Percentiles rank a stretch among this genome's conserved stretches.
Evolutionary conservation across 2,113 vertebrate genomes (phyloP).

Genomic region (Cyanistes caeruleus): DNA sequence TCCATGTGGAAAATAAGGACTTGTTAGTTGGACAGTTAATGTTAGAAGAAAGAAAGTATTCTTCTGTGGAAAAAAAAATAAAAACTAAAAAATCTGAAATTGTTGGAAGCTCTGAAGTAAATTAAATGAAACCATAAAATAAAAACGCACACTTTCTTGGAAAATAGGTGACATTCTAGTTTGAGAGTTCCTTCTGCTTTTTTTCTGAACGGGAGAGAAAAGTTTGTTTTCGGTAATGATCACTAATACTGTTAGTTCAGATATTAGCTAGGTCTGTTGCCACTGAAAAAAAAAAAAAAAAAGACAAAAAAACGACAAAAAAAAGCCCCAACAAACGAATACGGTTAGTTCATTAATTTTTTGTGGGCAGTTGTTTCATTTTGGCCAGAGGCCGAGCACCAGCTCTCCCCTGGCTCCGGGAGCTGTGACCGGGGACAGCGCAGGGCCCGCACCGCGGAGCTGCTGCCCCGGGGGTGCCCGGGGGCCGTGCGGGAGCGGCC

Average conservation of each 20-base stretch:
- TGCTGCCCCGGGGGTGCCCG: too few relatives aligned
- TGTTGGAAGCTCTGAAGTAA: neutral
- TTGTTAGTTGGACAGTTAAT: neutral
- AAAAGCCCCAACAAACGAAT: neutral
- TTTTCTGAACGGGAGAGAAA: neutral
- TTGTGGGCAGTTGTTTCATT: neutral
- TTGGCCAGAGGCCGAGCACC: neutral
- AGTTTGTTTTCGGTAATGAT: neutral
- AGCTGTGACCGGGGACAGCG: neutral
- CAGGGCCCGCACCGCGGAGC: too few relatives aligned
- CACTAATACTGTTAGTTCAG: neutral
- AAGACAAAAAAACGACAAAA: neutral
- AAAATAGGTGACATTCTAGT: neutral
- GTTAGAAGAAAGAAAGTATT: neutral
- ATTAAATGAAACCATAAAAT: neutral
- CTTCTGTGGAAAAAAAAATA: too few relatives aligned
- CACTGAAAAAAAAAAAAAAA: too few relatives aligned
- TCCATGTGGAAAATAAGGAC: neutral
- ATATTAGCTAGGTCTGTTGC: too few relatives aligned
- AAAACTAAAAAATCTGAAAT: neutral
- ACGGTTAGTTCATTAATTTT: neutral
- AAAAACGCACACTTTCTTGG: neutral
- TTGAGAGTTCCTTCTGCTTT: neutral
- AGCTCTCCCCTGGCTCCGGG: neutral
- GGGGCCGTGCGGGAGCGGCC: neutral